phyloP scores from a whole-genome alignment of 2,797 vertebrate genomes.

The Galago senegalensis region DNA sequence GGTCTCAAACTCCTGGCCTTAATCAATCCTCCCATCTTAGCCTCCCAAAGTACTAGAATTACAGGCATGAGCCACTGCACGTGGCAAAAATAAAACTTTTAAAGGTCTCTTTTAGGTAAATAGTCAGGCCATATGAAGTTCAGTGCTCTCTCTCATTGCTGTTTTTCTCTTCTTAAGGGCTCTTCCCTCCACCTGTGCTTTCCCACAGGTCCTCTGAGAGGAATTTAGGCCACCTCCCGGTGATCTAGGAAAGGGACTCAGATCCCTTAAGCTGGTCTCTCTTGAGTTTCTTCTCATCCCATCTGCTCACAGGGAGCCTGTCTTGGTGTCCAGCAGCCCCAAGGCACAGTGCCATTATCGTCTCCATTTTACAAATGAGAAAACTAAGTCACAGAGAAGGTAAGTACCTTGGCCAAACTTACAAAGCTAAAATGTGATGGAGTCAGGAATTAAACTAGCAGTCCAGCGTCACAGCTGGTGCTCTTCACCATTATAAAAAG shows the following conservation, averaged over 20 bases:
- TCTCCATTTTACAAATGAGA: neutral
- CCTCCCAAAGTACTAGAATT: too few relatives aligned
- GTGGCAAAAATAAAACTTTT: too few relatives aligned
- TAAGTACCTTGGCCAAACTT: neutral
- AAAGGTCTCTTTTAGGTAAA: neutral
- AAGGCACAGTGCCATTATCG: neutral
- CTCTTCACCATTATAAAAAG: neutral
- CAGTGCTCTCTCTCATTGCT: neutral
- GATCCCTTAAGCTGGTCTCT: neutral
- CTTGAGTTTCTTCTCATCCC: neutral
- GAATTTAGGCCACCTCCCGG: neutral
- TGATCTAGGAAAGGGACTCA: neutral
- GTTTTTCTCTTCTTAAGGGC: neutral
- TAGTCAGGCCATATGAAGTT: neutral
- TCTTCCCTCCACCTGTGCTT: neutral
- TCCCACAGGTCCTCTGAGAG: too few relatives aligned
- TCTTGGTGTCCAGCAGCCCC: rapidly evolving
- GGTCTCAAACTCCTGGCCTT: too few relatives aligned
- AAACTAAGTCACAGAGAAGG: neutral
- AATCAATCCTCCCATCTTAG: too few relatives aligned
- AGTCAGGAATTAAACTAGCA: neutral
- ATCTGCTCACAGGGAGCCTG: neutral
- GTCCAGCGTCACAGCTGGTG: neutral
- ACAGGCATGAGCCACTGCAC: too few relatives aligned
- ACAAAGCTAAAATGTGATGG: neutral